A percentile compares a stretch with the other conserved stretches of the same genome.
Conservation (phyloP, 2,888 invertebrate species). For the Nebria salina region DNA sequence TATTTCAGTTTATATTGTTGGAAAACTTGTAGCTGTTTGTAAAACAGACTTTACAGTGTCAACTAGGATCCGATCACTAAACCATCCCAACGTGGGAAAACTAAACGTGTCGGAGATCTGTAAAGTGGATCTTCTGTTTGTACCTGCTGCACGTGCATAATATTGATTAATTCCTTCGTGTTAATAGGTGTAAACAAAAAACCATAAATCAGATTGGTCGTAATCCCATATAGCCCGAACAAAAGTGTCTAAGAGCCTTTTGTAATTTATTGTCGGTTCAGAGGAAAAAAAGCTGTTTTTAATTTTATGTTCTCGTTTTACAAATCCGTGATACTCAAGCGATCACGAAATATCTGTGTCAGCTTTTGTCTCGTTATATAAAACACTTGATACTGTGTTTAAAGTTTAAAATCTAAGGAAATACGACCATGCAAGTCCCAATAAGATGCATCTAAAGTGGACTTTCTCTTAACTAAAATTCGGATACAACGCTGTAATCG, state of each 20-base stretch:
- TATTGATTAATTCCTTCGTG: slow-evolving; percentile 29
- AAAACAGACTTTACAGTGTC: neutral
- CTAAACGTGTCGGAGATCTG: neutral
- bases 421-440: too few species aligned
- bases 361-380: neutral
- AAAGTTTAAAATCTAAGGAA: too few species aligned
- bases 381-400: too few species aligned
- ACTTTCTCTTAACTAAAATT: too few species aligned
- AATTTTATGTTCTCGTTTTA: slow-evolving; percentile 34
- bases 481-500: too few species aligned
- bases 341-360: slow-evolving; percentile 16
- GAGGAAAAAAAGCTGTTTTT: slow-evolving; percentile 35
- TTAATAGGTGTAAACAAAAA: slow-evolving; percentile 23
- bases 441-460: too few species aligned
- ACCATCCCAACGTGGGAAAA: neutral
- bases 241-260: slow-evolving; percentile 26
- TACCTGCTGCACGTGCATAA: slow-evolving; percentile 18
- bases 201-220: slow-evolving; percentile 29
- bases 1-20: neutral
- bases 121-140: slow-evolving; percentile 5
- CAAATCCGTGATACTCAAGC: slow-evolving; percentile 7
- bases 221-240: slow-evolving; percentile 17
- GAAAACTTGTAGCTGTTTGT: neutral
- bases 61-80: neutral
- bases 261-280: slow-evolving; percentile 39